phyloP scores from a whole-genome alignment of 2,888 invertebrate genomes.

The Muscina levida region DNA sequence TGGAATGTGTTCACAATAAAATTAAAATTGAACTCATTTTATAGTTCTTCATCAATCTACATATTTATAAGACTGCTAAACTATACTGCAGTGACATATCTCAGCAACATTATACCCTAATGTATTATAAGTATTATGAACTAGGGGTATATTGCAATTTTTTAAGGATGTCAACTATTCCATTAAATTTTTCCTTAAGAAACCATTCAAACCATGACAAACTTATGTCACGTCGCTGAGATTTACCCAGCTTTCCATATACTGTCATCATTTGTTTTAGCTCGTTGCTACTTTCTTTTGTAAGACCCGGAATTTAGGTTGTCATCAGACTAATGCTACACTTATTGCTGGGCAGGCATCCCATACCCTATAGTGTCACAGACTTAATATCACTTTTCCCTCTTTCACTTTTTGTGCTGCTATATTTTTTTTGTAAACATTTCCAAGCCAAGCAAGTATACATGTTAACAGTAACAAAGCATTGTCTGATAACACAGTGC shows the following conservation, averaged over 20 bases:
- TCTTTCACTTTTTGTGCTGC: background rate
- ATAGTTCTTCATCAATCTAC: no score
- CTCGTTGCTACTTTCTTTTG: background rate
- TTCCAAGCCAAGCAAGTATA: background rate
- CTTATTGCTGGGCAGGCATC: background rate
- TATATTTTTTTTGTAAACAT: background rate
- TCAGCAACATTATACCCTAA: no score
- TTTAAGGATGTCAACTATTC: no score
- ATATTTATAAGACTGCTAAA: no score
- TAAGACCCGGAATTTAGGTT: constrained; percentile 14
- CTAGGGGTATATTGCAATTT: no score
- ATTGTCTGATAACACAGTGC: constrained; percentile 32
- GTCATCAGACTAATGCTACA: constrained; percentile 13
- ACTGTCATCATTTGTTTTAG: constrained; percentile 18
- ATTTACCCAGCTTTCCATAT: constrained; percentile 10
- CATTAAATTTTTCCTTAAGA: background rate
- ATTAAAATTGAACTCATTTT: no score
- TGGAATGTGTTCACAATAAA: no score
- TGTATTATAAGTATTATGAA: no score
- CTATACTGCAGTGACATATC: no score
- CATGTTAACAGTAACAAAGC: constrained; percentile 3
- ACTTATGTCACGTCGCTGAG: constrained; percentile 22
- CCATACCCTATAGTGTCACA: background rate
- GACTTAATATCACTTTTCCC: no score
- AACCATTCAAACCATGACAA: no score